Conservation (phyloP, 1,140 invertebrate species). For the Lutraria rhynchaena region DNA sequence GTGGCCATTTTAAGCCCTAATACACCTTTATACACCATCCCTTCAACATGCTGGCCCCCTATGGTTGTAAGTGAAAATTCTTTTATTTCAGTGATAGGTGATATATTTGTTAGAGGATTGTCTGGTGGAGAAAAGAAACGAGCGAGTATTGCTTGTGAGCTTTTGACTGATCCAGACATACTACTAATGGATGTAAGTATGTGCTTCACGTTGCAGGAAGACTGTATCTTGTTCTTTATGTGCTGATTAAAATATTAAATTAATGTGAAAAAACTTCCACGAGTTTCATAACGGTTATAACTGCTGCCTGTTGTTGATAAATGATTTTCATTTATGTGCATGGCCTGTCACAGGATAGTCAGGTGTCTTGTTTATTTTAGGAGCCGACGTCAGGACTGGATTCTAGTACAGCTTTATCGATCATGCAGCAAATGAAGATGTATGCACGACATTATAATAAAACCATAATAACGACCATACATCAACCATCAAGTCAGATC, state of each 20-base stretch:
- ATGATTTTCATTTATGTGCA: background rate
- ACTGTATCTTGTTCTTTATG: slow-evolving; percentile 6
- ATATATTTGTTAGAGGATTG: slow-evolving; percentile 89
- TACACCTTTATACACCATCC: too few relatives aligned
- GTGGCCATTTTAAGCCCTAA: too few relatives aligned
- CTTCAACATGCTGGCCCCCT: too few relatives aligned
- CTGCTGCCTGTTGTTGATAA: background rate
- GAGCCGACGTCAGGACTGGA: slow-evolving; percentile 93
- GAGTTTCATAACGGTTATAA: background rate
- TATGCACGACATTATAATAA: slow-evolving; percentile 90
- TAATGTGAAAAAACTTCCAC: too few relatives aligned
- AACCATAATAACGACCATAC: slow-evolving; percentile 91
- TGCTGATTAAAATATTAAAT: background rate
- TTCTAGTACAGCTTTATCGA: slow-evolving; percentile 89
- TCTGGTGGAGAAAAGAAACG: slow-evolving; percentile 95
- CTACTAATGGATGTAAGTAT: slow-evolving; percentile 92
- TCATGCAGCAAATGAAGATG: slow-evolving; percentile 89
- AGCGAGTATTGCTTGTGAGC: slow-evolving; percentile 93
- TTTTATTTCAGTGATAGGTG: slow-evolving; percentile 87
- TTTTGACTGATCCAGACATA: slow-evolving; percentile 93
- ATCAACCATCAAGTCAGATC: slow-evolving; percentile 88
- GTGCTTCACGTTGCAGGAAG: background rate
- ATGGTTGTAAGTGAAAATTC: too few relatives aligned
- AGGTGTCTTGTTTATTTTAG: slow-evolving; percentile 82
- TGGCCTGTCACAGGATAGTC: background rate